phyloP scores from a whole-genome alignment of 2,113 vertebrate genomes.

The Ciconia maguari region DNA sequence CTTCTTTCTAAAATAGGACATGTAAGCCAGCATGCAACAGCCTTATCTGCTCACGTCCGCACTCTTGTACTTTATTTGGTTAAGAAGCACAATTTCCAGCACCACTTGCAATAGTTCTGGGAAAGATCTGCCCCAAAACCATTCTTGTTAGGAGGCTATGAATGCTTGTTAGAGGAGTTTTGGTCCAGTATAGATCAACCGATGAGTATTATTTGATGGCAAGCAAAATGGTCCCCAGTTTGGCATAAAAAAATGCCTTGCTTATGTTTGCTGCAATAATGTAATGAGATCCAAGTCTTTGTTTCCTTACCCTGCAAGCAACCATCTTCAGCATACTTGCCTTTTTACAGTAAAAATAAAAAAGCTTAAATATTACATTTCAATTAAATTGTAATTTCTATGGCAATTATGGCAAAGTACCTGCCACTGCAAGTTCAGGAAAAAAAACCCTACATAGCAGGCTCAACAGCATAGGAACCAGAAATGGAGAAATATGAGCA shows the following conservation, averaged over 20 bases:
- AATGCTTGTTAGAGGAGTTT: background rate
- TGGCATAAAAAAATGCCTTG: background rate
- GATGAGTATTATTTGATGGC: background rate
- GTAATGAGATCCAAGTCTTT: background rate
- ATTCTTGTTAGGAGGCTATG: background rate
- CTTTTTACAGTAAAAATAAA: background rate
- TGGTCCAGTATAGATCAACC: background rate
- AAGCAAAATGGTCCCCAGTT: background rate
- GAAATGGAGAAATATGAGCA: background rate
- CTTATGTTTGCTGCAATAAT: background rate
- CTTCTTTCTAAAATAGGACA: background rate
- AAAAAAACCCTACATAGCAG: background rate
- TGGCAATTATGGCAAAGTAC: background rate
- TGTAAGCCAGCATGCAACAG: background rate
- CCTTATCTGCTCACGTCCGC: background rate
- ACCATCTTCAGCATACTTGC: background rate
- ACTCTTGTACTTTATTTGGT: background rate
- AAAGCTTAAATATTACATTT: background rate
- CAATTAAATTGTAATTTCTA: background rate
- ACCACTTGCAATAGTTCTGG: background rate
- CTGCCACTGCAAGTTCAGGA: background rate
- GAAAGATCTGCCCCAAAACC: background rate
- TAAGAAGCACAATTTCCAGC: background rate
- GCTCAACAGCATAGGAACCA: background rate
- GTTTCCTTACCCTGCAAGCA: background rate